Base-by-base conservation (phyloP, 2,797 vertebrate species). In the Cuculus canorus region DNA sequence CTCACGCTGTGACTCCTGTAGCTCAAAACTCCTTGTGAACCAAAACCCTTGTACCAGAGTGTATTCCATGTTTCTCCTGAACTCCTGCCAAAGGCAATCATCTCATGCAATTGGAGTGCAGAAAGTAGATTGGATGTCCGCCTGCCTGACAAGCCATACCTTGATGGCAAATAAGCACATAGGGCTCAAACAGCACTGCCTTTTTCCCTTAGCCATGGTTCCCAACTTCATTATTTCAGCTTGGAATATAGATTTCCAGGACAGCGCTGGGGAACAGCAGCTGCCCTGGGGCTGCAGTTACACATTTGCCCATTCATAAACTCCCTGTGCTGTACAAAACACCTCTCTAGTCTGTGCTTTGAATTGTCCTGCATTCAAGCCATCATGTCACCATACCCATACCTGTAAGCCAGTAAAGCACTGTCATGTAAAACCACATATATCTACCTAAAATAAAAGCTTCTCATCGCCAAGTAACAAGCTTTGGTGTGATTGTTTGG, bases 391-490 rank as follows among this genome's bases (percentile, higher is more conserved):
- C 43, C 33, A 28, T 45, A 41, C 15, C 24, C 43, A 27, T 6
- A 30, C 63, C 33, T 52, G 48, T 79, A 91, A 80, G 56, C 32
- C 32, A 16, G 28, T 17, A 50, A 57, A 92, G 52, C 32, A 39
- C 0, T 17, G 30, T n/a, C 35, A 69, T 19, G 59, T 63, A 59
- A 56, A 81, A 48, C 47, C 0, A 2, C 50, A 54, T 12, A 0
- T 21, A 45, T 27, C 22, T 61, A 52, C 80, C 35, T 25, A 43
- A 69, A 96, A 93, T 92, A 92, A 96, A 94, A 90, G 80, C 77
- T 76, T 90, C 41, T 91, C 28, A 8, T 2, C 0, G 21, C 65
- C 23, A 61, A 61, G 22, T 32, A 80, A 59, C 22, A 43, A 82
- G 68, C 18, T 18, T 19, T 4, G 1, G n/a, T 50, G 68, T 85